Evolutionary conservation across 2,888 invertebrate genomes (phyloP).

Genomic region (Electrophaes corylata): DNA sequence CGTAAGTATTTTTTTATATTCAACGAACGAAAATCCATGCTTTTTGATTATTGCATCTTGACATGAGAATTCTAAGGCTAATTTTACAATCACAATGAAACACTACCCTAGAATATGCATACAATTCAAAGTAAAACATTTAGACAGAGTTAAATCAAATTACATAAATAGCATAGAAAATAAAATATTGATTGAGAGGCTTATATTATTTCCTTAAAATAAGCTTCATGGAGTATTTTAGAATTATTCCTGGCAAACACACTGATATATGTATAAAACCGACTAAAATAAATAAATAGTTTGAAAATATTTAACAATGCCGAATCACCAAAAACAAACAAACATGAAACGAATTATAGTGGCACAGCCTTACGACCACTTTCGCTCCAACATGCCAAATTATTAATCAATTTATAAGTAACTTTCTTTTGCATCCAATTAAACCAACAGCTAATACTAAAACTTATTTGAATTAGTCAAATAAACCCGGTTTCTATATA

Average conservation of each 20-base stretch:
- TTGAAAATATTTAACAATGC: slow-evolving; percentile 40
- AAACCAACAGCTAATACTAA: no score
- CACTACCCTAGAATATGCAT: slow-evolving; percentile 6
- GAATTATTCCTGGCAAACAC: background rate
- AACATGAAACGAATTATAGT: background rate
- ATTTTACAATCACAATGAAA: slow-evolving; percentile 15
- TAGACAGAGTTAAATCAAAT: background rate
- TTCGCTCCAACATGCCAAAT: background rate
- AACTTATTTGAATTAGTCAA: no score
- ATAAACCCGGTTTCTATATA: no score
- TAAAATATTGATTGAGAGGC: background rate
- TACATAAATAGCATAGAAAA: background rate
- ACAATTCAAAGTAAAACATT: background rate
- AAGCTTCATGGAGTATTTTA: slow-evolving; percentile 2
- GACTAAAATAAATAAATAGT: background rate
- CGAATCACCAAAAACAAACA: slow-evolving; percentile 63
- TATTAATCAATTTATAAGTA: background rate
- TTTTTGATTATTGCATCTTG: background rate
- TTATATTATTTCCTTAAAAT: background rate
- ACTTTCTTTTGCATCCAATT: no score
- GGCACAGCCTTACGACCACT: slow-evolving; percentile 2
- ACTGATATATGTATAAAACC: background rate
- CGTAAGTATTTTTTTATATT: background rate
- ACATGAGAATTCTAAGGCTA: background rate
- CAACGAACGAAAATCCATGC: background rate